Evolutionary conservation across 1,140 invertebrate genomes (phyloP).

Genomic region (Cydia strobilella): DNA sequence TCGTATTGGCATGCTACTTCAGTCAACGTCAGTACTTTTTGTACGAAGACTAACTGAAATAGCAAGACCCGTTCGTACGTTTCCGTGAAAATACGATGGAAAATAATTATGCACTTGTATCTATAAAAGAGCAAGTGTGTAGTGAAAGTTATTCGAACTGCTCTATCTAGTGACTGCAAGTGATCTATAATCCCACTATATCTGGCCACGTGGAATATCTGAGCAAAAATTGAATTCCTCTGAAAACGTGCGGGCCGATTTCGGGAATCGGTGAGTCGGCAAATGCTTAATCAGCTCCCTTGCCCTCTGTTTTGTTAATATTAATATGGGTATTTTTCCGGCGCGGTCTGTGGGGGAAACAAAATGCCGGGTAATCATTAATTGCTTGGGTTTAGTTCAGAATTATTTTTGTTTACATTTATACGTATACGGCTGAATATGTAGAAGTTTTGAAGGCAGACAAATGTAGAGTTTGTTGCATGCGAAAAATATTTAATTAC

Average conservation of each 20-base stretch:
- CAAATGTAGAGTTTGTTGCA: no score
- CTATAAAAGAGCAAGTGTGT: neutral
- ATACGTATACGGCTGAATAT: no score
- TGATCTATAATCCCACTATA: conserved; percentile 49
- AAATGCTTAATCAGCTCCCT: conserved; percentile 38
- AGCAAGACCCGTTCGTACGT: no score
- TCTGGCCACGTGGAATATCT: conserved; percentile 68
- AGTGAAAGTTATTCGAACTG: neutral
- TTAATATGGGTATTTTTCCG: conserved; percentile 19
- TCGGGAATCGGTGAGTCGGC: conserved; percentile 39
- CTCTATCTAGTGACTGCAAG: neutral
- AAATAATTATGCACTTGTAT: no score
- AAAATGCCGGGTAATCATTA: conserved; percentile 6
- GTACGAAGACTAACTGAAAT: no score
- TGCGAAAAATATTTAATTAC: no score
- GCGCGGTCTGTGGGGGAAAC: neutral
- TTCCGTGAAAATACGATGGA: no score
- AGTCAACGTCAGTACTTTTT: no score
- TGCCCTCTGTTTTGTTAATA: conserved; percentile 42
- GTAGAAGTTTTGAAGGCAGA: no score
- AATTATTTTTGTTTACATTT: no score
- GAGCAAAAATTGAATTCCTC: conserved; percentile 58
- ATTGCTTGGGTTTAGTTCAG: neutral
- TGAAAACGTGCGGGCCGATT: conserved; percentile 50
- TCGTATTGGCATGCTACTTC: no score